Evolutionary conservation across 2,797 vertebrate genomes (phyloP).

Genomic region (Enteromius afrohamiltoni): DNA sequence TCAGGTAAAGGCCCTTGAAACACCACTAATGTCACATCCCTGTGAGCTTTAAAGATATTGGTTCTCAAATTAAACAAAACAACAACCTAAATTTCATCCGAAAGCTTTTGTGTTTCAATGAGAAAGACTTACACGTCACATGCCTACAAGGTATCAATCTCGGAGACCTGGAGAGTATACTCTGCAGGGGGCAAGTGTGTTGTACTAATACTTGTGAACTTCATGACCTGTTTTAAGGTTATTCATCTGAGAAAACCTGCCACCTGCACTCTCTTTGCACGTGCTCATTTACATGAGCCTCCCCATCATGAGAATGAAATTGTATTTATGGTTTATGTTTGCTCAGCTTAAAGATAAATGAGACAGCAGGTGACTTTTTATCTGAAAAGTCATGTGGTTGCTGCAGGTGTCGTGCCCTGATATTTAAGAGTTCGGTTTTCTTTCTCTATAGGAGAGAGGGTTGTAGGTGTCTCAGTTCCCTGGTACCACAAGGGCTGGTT

Average conservation of each 20-base stretch:
- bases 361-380: conserved; percentile 26
- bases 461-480: conserved; percentile 14
- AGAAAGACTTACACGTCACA: background rate
- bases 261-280: background rate
- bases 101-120: conserved; percentile 22
- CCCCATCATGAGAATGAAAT: background rate
- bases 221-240: background rate
- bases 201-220: conserved; percentile 8
- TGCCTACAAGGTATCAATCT: conserved; percentile 33
- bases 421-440: conserved; percentile 37
- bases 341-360: conserved; percentile 38
- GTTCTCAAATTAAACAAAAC: conserved; percentile 50
- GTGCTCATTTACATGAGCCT: background rate
- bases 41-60: conserved; percentile 43
- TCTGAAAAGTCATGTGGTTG: conserved; percentile 13
- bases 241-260: background rate
- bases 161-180: conserved; percentile 10
- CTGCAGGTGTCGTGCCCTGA: conserved; percentile 16
- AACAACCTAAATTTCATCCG: conserved; percentile 17
- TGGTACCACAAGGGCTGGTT: conserved; percentile 23
- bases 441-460: conserved; percentile 21
- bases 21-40: background rate
- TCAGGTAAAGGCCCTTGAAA: conserved; percentile 33
- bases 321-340: conserved; percentile 20
- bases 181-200: conserved; percentile 31